Conservation (phyloP, 1,140 invertebrate species). For the Bombus sylvicola region DNA sequence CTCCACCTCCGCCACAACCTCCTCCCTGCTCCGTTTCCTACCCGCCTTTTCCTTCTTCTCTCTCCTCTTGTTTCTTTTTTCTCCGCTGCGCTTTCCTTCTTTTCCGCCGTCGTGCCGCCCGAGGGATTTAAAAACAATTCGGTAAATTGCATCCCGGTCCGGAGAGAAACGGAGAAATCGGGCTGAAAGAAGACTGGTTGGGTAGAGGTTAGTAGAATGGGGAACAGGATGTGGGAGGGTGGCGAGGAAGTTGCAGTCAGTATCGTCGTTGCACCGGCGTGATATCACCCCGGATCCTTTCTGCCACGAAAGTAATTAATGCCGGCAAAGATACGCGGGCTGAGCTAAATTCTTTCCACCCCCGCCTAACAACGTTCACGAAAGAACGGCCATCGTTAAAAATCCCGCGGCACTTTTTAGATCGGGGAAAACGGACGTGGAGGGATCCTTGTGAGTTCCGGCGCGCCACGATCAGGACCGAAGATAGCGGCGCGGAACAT, state of each 20-base stretch:
- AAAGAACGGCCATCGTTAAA: slow-evolving; percentile 31
- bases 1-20: slow-evolving; percentile 41
- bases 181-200: slow-evolving; percentile 32
- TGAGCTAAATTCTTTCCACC: background rate
- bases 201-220: background rate
- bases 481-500: slow-evolving; percentile 54
- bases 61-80: slow-evolving; percentile 55
- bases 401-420: slow-evolving; percentile 50
- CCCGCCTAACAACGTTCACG: background rate
- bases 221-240: background rate
- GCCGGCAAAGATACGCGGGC: slow-evolving; percentile 38
- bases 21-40: slow-evolving; percentile 53
- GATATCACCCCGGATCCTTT: slow-evolving; percentile 50
- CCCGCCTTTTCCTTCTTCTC: slow-evolving; percentile 47
- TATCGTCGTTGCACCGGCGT: slow-evolving; percentile 32
- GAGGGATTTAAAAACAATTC: slow-evolving; percentile 81
- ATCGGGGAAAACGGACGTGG: slow-evolving; percentile 24
- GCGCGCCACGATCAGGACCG: slow-evolving; percentile 31
- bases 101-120: slow-evolving; percentile 52
- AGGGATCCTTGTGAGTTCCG: slow-evolving; percentile 48
- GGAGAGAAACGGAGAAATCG: slow-evolving; percentile 30
- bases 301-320: slow-evolving; percentile 60
- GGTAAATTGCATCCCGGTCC: slow-evolving; percentile 76
- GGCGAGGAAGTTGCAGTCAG: background rate
- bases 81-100: slow-evolving; percentile 33